Base-by-base conservation (phyloP, 2,888 invertebrate species). In the Meliscaeva auricollis region DNA sequence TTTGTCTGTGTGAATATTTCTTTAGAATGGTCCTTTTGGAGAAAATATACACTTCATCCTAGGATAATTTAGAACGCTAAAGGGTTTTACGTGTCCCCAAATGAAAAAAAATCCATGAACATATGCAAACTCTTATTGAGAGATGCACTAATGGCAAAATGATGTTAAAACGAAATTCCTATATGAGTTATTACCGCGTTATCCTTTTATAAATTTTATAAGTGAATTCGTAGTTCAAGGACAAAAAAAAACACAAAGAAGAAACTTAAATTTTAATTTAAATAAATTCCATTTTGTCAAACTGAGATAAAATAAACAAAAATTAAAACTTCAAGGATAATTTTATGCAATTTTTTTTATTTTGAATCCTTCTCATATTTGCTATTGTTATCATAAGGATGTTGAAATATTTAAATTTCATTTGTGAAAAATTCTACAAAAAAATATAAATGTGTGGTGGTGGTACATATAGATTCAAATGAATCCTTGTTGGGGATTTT, bases 41-140 rank as follows among this genome's bases (percentile, higher is more conserved):
- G 13, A 7, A 46, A 26, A 15, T 46, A 35, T 3, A 20, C 15
- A 6, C 17, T n/a, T 32, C 35, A 20, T 30, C 68, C 64, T 32
- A 72, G 20, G 62, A 58, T 50, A 50, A 66, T 66, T 68, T 60
- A 60, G 46, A 46, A 30, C 11, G 70, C 62, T 68, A 80, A 62
- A 38, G 32, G 66, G 46, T 62, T 75, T 80, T 64, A 75, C 80
- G 69, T 80, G 80, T 56, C 62, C 52, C 26, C 26, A 56, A 62
- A 56, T 73, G 68, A 44, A 38, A 38, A 38, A 38, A 73, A 54
- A 68, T 60, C 58, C 17, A 77, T 46, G 41, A 73, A 77, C 11
- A 44, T 17, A 58, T 35, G 35, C 26, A 48, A 15, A 11, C 22
- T 32, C 50, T 38, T 26, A 5, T 38, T 17, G 26, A n/a, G 11